Base-by-base conservation (phyloP, 2,797 vertebrate species). In the Sarcophilus harrisii region DNA sequence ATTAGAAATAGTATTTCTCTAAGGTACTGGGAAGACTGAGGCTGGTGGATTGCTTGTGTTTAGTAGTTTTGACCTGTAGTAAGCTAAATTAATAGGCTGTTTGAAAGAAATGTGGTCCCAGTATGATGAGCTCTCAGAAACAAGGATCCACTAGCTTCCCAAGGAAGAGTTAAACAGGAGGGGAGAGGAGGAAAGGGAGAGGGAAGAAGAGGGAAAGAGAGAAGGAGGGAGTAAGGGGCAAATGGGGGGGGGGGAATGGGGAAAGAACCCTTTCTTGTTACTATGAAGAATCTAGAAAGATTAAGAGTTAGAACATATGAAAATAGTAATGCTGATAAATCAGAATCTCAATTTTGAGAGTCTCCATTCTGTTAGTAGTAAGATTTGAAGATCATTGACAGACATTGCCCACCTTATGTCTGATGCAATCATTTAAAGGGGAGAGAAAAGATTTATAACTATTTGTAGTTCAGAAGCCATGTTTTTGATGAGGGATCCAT, bases 261-360 rank as follows among this genome's bases (percentile, higher is more conserved):
- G 32, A 95, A 95, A 73, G 16, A 29, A 55, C 8, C 57, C 29
- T 92, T 93, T 30, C 1, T n/a, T 96, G 95, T 95, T 95, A 54
- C 93, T 93, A 18, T 94, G 73, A 94, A 94, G 66, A 90, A 27
- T 10, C 30, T 93, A 12, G 57, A 58, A 90, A 38, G 16, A 66
- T 94, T 97, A 93, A 95, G 52, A 95, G 30, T 55, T 92, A 9
- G 94, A 90, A 93, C 24, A 66, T 0, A 66, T 97, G 52, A 81
- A 73, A 81, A 81, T 54, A 27, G 92, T 94, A 97, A 95, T 30
- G 92, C 38, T 93, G 54, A 91, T 93, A 54, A 96, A 45, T 58
- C 14, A 62, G 6, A 32, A 52, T 95, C 91, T 45, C 58, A 60
- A 0, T 29, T 90, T 93, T 4, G 1, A 90, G 3, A 14, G 60